Conservation (phyloP, 2,888 invertebrate genomes). For the Loripinus fragilis region DNA sequence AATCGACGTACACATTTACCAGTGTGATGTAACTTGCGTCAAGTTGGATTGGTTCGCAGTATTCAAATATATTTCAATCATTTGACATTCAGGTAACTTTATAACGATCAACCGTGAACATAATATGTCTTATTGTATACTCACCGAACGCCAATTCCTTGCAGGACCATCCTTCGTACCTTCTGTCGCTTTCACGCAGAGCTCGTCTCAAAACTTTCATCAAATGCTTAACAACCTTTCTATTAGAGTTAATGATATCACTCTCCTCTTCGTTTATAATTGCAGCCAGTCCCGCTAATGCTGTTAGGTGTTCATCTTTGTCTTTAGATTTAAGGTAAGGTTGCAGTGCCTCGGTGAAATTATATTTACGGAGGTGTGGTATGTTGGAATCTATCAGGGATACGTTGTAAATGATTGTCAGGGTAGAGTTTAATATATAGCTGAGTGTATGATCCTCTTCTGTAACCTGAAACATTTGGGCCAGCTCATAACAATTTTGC, state of each 20-base stretch:
- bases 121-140: not conserved
- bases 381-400: constrained; percentile 35
- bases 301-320: constrained; percentile 28
- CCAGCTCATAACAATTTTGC: too few relatives aligned
- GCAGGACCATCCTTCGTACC: constrained; percentile 54
- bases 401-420: constrained; percentile 39
- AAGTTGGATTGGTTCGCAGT: too few relatives aligned
- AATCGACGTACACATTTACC: too few relatives aligned
- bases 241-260: constrained; percentile 39
- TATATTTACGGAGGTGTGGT: constrained; percentile 21
- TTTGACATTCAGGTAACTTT: too few relatives aligned
- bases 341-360: constrained; percentile 25
- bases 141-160: constrained; percentile 57
- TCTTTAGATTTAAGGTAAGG: constrained; percentile 36
- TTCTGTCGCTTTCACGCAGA: constrained; percentile 15
- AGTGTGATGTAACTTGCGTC: too few relatives aligned
- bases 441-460: not conserved
- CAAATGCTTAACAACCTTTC: constrained; percentile 36
- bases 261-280: constrained; percentile 52
- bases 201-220: constrained; percentile 43
- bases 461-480: constrained; percentile 22
- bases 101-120: too few relatives aligned
- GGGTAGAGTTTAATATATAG: not conserved
- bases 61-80: too few relatives aligned
- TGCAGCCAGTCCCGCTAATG: constrained; percentile 35